Base-by-base conservation (phyloP, 2,888 invertebrate species). In the Melanchra persicariae region DNA sequence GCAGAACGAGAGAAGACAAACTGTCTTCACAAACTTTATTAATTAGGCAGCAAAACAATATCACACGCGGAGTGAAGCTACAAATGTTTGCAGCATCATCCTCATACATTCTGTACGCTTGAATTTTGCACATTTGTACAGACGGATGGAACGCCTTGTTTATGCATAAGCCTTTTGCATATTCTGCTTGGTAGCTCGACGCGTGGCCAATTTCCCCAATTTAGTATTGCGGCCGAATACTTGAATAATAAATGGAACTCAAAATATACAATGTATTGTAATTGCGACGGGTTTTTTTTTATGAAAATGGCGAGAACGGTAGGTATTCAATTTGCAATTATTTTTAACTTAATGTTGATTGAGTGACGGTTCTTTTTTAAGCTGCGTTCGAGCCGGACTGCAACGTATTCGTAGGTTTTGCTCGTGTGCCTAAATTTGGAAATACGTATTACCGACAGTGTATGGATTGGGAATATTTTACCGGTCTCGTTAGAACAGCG, bases 81-180 rank as follows among this genome's bases (percentile, higher is more conserved):
- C 54, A 63, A 69, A 67, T 75, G 63, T 58, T 68, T 30, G 34
- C 24, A 71, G n/a, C 37, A 47, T 26, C 59, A 77, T 55, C 12
- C 54, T 34, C 57, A 66, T 68, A 68, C 30, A 70, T 72, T 73
- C 61, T 37, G 59, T 62, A 60, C 52, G 74, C 62, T 63, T 74
- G 55, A 69, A 71, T 70, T 74, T 76, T 69, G 70, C 70, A 69
- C 79, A 79, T 74, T 73, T 63, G 60, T 74, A 68, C 68, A 61
- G 62, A 61, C 66, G 37, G 30, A 69, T 70, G 68, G 26, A 79
- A 68, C 67, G 60, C 72, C 81, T 87, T 87, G 85, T 86, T 87
- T 87, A 89, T 87, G 85, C 82, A 88, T 87, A 84, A 85, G 80
- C 83, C 71, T 84, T 86, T 81, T 85, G 86, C 84, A 86, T 88